These are phyloP conservation scores for Eucera pruinosa DNA, from an alignment of 2,888 invertebrate genomes.

Conservation along the genomic window DNA sequence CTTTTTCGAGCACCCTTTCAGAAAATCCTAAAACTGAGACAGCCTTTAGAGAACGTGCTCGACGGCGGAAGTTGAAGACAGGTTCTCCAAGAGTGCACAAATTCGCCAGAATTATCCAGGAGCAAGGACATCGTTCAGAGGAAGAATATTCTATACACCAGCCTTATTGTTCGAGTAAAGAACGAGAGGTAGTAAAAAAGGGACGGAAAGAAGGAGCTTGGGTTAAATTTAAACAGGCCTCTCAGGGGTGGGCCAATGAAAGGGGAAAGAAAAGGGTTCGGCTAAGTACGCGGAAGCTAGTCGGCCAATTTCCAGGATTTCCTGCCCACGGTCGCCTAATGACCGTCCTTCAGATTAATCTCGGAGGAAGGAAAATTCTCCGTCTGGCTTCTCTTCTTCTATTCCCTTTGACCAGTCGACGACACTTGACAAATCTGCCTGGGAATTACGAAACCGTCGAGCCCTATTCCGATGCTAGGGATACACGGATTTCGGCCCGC, in stretches of 20 bases:
- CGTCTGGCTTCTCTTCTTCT: constrained; percentile 26
- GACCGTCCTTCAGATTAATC: constrained; percentile 37
- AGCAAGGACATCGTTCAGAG: constrained; percentile 8
- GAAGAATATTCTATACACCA: background rate
- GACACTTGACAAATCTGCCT: constrained; percentile 52
- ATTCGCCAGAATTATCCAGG: constrained; percentile 7
- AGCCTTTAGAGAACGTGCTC: background rate
- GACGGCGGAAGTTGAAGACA: background rate
- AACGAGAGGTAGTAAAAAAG: background rate
- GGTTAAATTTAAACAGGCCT: constrained; percentile 34
- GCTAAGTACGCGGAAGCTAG: constrained; percentile 17
- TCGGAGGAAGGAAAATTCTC: constrained; percentile 41
- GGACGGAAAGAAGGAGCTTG: background rate
- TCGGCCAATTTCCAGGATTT: constrained; percentile 42
- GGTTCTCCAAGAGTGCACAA: background rate
- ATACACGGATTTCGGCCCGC: constrained; percentile 5
- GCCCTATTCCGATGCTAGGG: constrained; percentile 17
- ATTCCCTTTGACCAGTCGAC: constrained; percentile 29
- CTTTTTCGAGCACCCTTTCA: background rate
- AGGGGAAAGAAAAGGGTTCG: background rate
- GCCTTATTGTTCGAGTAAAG: constrained; percentile 15
- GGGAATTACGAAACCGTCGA: constrained; percentile 56
- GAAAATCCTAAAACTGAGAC: background rate
- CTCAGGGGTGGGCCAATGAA: background rate
- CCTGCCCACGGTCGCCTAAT: constrained; percentile 39